A percentile compares a stretch with the other conserved stretches of the same genome.
Evolutionary conservation across 1,140 invertebrate species (phyloP).

Genomic region (Littorina saxatilis): DNA sequence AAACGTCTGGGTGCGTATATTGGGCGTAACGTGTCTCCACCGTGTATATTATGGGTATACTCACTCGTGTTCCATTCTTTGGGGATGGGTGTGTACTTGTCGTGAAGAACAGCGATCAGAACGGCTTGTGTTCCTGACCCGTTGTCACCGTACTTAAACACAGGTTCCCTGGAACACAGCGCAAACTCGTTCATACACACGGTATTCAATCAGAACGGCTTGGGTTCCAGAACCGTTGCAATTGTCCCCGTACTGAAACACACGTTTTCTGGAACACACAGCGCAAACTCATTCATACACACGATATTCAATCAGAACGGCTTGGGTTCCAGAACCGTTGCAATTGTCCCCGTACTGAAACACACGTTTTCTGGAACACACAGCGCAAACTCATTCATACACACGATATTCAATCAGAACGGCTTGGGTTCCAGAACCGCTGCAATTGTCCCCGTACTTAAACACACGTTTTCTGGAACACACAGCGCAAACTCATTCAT

Average conservation of each 20-base stretch:
- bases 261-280: not conserved
- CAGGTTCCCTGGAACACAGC: not conserved
- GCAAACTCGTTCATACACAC: not conserved
- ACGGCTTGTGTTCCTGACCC: not conserved
- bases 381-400: no score
- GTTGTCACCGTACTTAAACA: not conserved
- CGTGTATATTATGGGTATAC: not conserved
- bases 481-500: no score
- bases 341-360: not conserved
- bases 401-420: not conserved
- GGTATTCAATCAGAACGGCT: not conserved
- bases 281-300: no score
- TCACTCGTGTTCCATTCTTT: not conserved
- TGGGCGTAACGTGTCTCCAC: no score
- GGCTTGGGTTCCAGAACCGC: no score
- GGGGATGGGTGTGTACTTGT: conserved; percentile 5
- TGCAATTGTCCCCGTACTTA: not conserved
- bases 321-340: no score
- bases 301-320: not conserved
- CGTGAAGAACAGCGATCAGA: not conserved
- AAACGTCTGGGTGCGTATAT: no score
- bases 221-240: no score
- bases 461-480: not conserved
- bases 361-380: not conserved
- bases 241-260: not conserved